Conservation (phyloP, 2,797 vertebrate genomes). For the Orestias chungarensis region DNA sequence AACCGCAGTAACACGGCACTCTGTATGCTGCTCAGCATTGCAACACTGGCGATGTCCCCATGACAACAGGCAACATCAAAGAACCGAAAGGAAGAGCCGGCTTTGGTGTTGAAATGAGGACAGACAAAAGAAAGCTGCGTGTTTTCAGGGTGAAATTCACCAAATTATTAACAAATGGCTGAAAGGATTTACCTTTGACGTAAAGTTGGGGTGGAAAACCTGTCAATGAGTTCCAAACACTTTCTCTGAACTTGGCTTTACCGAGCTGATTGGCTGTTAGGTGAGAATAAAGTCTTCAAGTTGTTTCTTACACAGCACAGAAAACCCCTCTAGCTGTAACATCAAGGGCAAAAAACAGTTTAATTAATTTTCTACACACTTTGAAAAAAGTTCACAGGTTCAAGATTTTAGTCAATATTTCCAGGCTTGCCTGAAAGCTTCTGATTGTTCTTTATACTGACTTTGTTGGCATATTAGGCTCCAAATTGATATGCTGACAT, state of each 20-base stretch:
- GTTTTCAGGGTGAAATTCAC: slow-evolving; percentile 6
- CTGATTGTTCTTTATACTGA: slow-evolving; percentile 30
- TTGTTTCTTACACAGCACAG: slow-evolving; percentile 19
- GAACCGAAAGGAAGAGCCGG: slow-evolving; percentile 28
- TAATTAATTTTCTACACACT: slow-evolving; percentile 59
- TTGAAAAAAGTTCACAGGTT: slow-evolving; percentile 48
- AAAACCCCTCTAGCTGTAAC: slow-evolving; percentile 40
- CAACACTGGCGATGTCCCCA: slow-evolving; percentile 44
- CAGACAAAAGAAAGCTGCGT: slow-evolving; percentile 7
- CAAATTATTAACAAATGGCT: slow-evolving; percentile 13
- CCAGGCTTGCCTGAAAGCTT: slow-evolving; percentile 25
- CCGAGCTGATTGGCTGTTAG: slow-evolving; percentile 30
- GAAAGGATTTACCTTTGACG: neutral
- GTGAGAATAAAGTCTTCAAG: slow-evolving; percentile 29
- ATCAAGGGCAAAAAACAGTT: slow-evolving; percentile 17
- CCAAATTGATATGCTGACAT: slow-evolving; percentile 43
- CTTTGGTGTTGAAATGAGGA: slow-evolving; percentile 30
- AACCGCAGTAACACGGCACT: slow-evolving; percentile 56
- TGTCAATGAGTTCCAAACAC: neutral
- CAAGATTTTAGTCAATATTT: slow-evolving; percentile 58
- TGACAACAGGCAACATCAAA: slow-evolving; percentile 68
- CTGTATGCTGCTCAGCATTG: slow-evolving; percentile 48
- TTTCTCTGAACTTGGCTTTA: slow-evolving; percentile 20
- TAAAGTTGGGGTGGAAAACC: neutral
- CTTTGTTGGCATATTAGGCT: slow-evolving; percentile 50